Percentiles rank a stretch among this genome's conserved stretches.
phyloP scores from a whole-genome alignment of 1,140 invertebrate species.

The Drosophila rhopaloa region DNA sequence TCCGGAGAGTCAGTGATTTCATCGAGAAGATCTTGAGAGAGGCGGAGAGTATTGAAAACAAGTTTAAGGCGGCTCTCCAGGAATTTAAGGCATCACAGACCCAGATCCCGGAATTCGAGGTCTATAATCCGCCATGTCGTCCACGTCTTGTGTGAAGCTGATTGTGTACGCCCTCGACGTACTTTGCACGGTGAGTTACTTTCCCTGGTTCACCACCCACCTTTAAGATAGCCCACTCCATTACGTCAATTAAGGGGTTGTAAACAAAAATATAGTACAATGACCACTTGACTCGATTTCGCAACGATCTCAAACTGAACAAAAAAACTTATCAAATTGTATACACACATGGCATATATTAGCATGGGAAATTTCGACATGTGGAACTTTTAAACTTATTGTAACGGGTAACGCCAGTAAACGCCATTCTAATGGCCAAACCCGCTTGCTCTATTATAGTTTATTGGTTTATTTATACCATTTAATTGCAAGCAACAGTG shows the following conservation, averaged over 20 bases:
- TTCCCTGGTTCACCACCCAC: constrained; percentile 2
- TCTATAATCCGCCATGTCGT: constrained; percentile 45
- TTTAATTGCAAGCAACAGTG: constrained; percentile 32
- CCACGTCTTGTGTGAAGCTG: constrained; percentile 68
- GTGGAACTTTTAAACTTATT: constrained; percentile 1
- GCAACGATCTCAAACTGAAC: background rate
- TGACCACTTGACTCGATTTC: constrained; percentile 3
- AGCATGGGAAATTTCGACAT: constrained; percentile 8
- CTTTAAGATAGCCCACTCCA: constrained; percentile 10
- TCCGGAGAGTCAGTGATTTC: constrained; percentile 22
- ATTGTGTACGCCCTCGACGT: constrained; percentile 63
- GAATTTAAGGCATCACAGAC: constrained; percentile 31
- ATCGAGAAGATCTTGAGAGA: background rate
- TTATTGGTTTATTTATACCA: constrained; percentile 39
- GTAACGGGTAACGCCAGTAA: background rate
- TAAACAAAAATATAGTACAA: constrained; percentile 9
- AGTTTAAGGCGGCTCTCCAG: constrained; percentile 35
- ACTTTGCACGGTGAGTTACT: constrained; percentile 67
- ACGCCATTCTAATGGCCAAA: constrained; percentile 4
- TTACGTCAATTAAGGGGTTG: constrained; percentile 29
- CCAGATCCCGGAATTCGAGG: background rate
- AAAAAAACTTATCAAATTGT: background rate
- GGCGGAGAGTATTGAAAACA: constrained; percentile 16
- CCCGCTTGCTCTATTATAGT: constrained; percentile 15
- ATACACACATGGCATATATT: background rate